These are phyloP conservation scores for Oxytorus armatus DNA, from an alignment of 2,888 invertebrate genomes.

Conservation along the genomic window DNA sequence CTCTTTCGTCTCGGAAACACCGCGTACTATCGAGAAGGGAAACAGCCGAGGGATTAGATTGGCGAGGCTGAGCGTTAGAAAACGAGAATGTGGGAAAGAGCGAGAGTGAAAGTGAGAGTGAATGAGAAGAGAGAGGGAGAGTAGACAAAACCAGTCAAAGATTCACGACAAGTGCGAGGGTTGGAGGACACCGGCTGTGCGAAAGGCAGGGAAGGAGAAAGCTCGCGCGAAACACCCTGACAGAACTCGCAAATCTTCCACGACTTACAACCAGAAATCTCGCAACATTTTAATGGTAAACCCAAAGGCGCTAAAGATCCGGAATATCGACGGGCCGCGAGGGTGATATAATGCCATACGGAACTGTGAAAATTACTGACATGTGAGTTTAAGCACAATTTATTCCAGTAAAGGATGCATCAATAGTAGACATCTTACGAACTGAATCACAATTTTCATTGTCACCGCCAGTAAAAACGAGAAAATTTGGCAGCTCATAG, in stretches of 20 bases:
- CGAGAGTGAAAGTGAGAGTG: conserved; percentile 11
- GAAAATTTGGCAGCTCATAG: too few relatives aligned
- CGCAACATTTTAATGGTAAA: conserved; percentile 39
- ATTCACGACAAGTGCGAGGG: conserved; percentile 50
- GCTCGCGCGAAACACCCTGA: conserved; percentile 40
- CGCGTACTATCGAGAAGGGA: conserved; percentile 33
- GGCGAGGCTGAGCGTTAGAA: conserved; percentile 54
- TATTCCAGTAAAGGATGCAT: not conserved
- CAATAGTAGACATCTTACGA: not conserved
- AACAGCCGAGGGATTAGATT: conserved; percentile 55
- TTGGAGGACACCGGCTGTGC: conserved; percentile 49
- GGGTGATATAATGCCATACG: not conserved
- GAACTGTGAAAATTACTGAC: not conserved
- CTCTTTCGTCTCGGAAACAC: conserved; percentile 54
- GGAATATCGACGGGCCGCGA: conserved; percentile 19
- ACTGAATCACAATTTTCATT: not conserved
- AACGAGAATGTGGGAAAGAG: conserved; percentile 35
- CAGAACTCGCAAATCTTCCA: conserved; percentile 56
- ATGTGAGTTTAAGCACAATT: not conserved
- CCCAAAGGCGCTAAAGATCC: conserved; percentile 41
- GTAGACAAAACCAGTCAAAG: conserved; percentile 52
- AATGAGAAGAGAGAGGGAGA: not conserved
- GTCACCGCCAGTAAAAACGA: not conserved
- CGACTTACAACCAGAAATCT: conserved; percentile 53
- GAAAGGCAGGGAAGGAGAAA: conserved; percentile 79